Percentiles rank a stretch among this genome's conserved stretches.
Evolutionary conservation across 2,888 invertebrate genomes (phyloP).

Genomic region (Meiosimyza decipiens): DNA sequence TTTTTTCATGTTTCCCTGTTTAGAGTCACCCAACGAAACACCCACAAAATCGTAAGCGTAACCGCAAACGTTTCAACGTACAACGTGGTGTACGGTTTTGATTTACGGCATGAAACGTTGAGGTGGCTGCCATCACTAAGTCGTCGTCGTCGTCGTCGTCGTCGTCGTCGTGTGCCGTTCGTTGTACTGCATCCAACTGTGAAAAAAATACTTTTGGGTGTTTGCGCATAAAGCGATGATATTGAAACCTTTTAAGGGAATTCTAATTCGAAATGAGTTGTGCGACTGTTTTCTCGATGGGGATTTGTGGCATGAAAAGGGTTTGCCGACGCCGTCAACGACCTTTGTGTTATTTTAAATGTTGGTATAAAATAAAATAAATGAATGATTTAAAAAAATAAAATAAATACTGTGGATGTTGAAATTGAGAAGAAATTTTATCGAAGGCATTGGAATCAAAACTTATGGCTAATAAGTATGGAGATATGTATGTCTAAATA

Average conservation of each 20-base stretch:
- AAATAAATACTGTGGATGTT: no score
- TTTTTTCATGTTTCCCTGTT: not conserved
- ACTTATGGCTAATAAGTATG: no score
- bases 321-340: not conserved
- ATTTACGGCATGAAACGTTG: slow-evolving; percentile 38
- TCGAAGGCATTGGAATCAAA: no score
- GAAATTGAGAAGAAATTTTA: no score
- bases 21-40: not conserved
- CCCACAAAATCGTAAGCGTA: slow-evolving; percentile 44
- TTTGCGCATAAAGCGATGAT: slow-evolving; percentile 37
- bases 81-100: slow-evolving; percentile 40
- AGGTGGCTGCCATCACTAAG: not conserved
- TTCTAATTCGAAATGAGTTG: slow-evolving; percentile 22
- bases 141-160: not conserved
- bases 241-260: slow-evolving; percentile 51
- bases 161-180: not conserved
- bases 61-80: slow-evolving; percentile 48
- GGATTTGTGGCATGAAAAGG: slow-evolving; percentile 10
- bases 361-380: not conserved
- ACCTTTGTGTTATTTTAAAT: not conserved
- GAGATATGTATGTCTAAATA: no score
- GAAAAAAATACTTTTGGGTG: slow-evolving; percentile 20
- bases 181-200: slow-evolving; percentile 13
- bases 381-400: no score
- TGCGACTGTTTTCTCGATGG: slow-evolving; percentile 2